A percentile compares a stretch with the other conserved stretches of the same genome.
Evolutionary conservation across 92 coral and sea anemone species (phyloP).

Genomic region (Porites lobata): DNA sequence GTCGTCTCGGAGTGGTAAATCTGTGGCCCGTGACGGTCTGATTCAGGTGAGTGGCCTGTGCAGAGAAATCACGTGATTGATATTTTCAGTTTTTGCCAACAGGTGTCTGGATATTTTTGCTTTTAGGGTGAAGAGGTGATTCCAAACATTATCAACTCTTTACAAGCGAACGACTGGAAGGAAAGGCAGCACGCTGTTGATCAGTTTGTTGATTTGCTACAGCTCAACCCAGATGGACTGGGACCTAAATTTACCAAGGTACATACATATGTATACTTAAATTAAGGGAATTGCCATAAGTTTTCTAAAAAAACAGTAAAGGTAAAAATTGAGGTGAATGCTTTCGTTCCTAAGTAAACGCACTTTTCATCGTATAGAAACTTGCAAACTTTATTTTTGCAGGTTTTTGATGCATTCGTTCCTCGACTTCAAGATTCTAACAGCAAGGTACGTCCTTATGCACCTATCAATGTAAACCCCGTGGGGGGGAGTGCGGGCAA

Average conservation of each 20-base stretch:
- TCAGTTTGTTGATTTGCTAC: constrained; percentile 79
- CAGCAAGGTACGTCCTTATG: constrained; percentile 80
- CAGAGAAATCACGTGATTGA: too few relatives aligned
- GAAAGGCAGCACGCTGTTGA: constrained; percentile 96
- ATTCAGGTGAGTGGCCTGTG: constrained; percentile 52
- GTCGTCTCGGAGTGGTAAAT: constrained; percentile 82
- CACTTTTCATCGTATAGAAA: neutral
- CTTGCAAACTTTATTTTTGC: constrained; percentile 4
- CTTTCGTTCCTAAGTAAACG: too few relatives aligned
- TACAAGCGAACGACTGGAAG: constrained; percentile 92
- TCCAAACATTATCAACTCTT: constrained; percentile 73
- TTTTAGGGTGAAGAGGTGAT: constrained; percentile 89
- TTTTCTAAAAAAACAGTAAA: too few relatives aligned
- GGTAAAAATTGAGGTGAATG: too few relatives aligned
- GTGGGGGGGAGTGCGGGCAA: too few relatives aligned
- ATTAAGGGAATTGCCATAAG: too few relatives aligned
- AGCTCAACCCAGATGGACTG: constrained; percentile 80
- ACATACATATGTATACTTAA: neutral
- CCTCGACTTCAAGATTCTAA: constrained; percentile 96
- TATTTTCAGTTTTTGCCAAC: neutral
- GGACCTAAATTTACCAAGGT: constrained; percentile 95
- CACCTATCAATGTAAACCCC: too few relatives aligned
- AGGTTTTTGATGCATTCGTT: constrained; percentile 90
- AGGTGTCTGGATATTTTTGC: neutral
- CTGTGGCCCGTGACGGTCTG: constrained; percentile 59